Evolutionary conservation across 2,113 vertebrate species (phyloP).

Genomic region (Machaerirhynchus nigripectus): DNA sequence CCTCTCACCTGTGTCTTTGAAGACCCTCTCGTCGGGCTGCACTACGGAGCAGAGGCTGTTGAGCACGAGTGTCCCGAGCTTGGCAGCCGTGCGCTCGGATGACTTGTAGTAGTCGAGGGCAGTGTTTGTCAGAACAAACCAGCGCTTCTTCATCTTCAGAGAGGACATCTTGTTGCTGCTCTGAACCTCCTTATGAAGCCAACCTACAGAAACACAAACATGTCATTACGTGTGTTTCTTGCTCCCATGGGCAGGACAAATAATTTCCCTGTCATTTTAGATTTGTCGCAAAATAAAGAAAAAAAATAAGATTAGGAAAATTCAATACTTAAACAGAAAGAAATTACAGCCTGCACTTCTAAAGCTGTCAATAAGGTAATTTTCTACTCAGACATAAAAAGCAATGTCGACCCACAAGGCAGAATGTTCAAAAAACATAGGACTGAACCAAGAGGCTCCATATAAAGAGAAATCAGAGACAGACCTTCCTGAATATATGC

Average conservation of each 20-base stretch:
- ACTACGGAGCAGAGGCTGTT: slow-evolving; percentile 89
- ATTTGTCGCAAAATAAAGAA: background rate
- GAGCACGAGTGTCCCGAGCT: slow-evolving; percentile 89
- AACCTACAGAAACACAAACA: slow-evolving; percentile 69
- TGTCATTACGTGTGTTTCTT: background rate
- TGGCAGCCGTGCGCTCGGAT: slow-evolving; percentile 84
- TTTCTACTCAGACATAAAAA: background rate
- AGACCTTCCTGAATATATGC: background rate
- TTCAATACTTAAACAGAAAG: background rate
- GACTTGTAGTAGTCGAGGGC: slow-evolving; percentile 92
- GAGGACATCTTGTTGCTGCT: slow-evolving; percentile 85
- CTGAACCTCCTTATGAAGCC: slow-evolving; percentile 92
- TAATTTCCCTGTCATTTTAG: background rate
- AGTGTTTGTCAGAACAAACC: slow-evolving; percentile 89
- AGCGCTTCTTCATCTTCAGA: slow-evolving; percentile 91
- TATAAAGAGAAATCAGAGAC: background rate
- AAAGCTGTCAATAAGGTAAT: background rate
- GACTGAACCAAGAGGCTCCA: background rate
- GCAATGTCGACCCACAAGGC: background rate
- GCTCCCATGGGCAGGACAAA: background rate
- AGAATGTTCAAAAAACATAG: background rate
- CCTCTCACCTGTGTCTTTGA: slow-evolving; percentile 85
- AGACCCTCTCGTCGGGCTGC: slow-evolving; percentile 86
- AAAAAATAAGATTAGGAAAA: background rate
- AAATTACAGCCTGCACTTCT: background rate